Base-by-base conservation (phyloP, 2,888 invertebrate species). In the Drosophila mettleri region DNA sequence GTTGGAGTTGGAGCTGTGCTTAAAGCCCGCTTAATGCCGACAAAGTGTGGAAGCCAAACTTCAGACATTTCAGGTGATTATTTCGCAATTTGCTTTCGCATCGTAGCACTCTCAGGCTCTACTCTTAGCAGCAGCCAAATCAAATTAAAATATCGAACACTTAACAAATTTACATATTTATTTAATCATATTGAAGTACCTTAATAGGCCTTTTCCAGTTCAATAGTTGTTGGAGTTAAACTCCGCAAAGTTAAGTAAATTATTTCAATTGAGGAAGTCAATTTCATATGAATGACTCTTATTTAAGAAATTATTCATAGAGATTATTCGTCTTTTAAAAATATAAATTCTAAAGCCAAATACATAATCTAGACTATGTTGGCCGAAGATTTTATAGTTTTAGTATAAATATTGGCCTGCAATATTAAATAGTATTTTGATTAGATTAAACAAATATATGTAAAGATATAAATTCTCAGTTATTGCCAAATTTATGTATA, bases 21-120 rank as follows among this genome's bases (percentile, higher is more conserved):
- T 55, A 77, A 71, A 66, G 68, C 43, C 43, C 46, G 46, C 48
- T 58, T 58, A 67, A 48, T 45, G 48, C 49, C 29, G 33, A 22
- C 51, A 46, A 57, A 46, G 41, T 62, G 67, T 34, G 46, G 69
- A 27, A 70, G 51, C 63, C 65, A 52, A 83, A 55, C 85, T 59
- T 51, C 31, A 38, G 29, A 16, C 55, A 57, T 60, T 77, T 61
- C 39, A 66, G 67, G 58, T 76, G 65, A 72, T 85, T 68, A 58
- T 82, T 72, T 64, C 43, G 54, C 60, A 57, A 74, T 55, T 52
- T 67, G 60, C 62, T 65, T 78, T 58, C 33, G 45, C 33, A 22
- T 60, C 34, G 49, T 36, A 55, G 57, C 54, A 53, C 64, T n/a
- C n/a, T n/a, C n/a, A 36, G 7, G 16, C n/a, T 20, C n/a, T 20